These are phyloP conservation scores for Strigamia maritima DNA, from an alignment of 2,888 invertebrate species.

Conservation along the genomic window DNA sequence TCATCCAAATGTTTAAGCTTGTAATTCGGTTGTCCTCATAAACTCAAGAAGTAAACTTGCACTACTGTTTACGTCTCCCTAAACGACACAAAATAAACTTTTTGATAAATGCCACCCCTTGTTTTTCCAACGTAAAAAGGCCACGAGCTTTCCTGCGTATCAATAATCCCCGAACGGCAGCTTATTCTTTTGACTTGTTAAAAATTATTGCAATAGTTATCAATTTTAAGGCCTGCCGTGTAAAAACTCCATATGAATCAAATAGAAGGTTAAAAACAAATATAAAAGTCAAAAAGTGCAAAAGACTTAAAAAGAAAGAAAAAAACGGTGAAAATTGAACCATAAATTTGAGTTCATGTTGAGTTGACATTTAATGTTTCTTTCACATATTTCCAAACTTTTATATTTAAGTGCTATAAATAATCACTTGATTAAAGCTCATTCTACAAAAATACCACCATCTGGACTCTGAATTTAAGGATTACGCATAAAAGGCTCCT, in stretches of 20 bases:
- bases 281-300: not conserved
- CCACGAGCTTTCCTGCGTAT: no score
- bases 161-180: no score
- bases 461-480: not conserved
- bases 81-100: no score
- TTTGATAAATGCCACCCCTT: no score
- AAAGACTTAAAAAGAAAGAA: not conserved
- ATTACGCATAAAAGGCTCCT: not conserved
- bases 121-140: no score
- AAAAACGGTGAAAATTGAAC: not conserved
- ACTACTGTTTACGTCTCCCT: no score
- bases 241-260: not conserved
- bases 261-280: not conserved
- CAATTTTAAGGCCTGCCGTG: no score
- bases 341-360: not conserved
- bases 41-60: not conserved
- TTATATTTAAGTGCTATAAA: not conserved
- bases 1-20: not conserved
- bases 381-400: not conserved
- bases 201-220: no score
- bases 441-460: not conserved
- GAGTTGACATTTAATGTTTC: not conserved
- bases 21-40: not conserved
- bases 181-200: no score
- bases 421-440: not conserved